Base-by-base conservation (phyloP, 2,888 invertebrate species). In the Cheilosia vernalis region DNA sequence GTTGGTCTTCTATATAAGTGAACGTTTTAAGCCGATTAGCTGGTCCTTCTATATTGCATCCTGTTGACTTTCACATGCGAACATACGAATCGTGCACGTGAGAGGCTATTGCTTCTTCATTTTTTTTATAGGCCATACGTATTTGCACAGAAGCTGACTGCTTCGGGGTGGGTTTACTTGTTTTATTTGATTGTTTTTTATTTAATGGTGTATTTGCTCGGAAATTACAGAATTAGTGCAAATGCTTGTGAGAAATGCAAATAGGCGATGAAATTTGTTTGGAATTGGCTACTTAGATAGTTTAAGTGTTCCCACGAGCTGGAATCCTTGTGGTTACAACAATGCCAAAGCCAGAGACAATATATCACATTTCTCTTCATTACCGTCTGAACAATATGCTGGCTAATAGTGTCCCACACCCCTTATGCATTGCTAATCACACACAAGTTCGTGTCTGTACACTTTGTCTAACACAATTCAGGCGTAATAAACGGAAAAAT, bases 1-100 rank as follows among this genome's bases (percentile, higher is more conserved):
- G 74, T 69, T 47, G 44, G 21, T 66, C 60, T 42, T 33, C 58
- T 24, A 21, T 24, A 21, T 73, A 66, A 37, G 15, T 27, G 30
- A 70, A 70, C 24, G 51, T 24, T 64, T 56, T 81, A 85, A 85
- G 85, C 85, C 81, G 85, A 85, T 85, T 85, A 85, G 76, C 37
- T 37, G 37, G 37, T 37, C 13, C 37, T 37, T 13, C 13, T 47
- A 2, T 21, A 55, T 60, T 80, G 73, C 67, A 85, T 81, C 85
- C 85, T 85, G 81, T 85, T 85, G 85, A 85, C 85, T 85, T 85
- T 85, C 85, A 85, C 85, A 85, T 85, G 76, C 40, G 76, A 44
- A 51, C 63, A 77, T 64, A 33, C 42, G 10, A 19, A 40, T 5
- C 58, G 10, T 58, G 63, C 73, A 79, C 73, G 63, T 56, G 73